A percentile compares a stretch with the other conserved stretches of the same genome.
phyloP scores from a whole-genome alignment of 2,888 invertebrate genomes.

The Quadroppia sp. region DNA sequence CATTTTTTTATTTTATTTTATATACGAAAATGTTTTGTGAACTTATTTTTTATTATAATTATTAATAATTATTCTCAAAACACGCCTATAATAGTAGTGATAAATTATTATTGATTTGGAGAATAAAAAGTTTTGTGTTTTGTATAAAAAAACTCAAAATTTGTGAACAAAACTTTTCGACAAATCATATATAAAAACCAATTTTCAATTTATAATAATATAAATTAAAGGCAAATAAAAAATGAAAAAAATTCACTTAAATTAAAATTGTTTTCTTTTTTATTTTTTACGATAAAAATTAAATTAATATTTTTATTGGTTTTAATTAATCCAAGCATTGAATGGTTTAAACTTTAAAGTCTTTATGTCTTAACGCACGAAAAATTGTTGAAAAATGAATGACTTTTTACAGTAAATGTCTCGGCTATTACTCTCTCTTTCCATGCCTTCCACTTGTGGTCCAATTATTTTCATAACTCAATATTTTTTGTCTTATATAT shows the following conservation, averaged over 20 bases:
- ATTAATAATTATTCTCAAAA: background rate
- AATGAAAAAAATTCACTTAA: background rate
- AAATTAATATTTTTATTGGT: background rate
- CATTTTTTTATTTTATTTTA: constrained; percentile 5
- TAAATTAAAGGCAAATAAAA: background rate
- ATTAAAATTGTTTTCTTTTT: too few relatives aligned
- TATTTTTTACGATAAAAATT: background rate
- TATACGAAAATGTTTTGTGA: background rate
- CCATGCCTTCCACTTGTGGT: background rate
- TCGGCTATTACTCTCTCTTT: background rate
- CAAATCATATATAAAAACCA: background rate
- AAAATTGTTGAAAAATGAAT: background rate
- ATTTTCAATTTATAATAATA: constrained; percentile 1
- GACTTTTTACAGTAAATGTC: background rate
- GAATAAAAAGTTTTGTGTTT: background rate
- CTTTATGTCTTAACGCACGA: background rate
- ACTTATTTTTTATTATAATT: background rate
- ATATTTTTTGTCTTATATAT: too few relatives aligned
- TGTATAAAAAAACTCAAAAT: background rate
- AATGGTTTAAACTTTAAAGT: background rate
- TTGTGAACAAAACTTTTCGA: background rate
- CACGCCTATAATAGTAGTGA: background rate
- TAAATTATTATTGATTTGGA: too few relatives aligned
- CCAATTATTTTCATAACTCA: background rate
- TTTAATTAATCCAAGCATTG: background rate